Evolutionary conservation across 2,797 vertebrate species (phyloP).

Genomic region (Clarias laeviceps): DNA sequence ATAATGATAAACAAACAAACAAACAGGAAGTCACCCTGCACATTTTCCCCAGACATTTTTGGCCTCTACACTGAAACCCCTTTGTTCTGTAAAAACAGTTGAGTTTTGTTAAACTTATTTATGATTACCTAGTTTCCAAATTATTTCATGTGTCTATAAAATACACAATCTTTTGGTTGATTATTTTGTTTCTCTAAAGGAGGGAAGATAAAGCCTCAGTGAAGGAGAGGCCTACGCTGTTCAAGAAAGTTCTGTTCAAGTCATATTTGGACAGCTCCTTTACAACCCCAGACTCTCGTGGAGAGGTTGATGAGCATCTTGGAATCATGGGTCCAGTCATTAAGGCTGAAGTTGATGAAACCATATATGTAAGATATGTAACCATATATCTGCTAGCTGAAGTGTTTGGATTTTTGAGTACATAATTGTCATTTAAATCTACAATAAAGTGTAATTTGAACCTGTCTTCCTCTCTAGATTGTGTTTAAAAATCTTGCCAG

Average conservation of each 20-base stretch:
- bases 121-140: no score
- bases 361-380: constrained; percentile 71
- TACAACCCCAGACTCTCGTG: constrained; percentile 73
- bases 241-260: constrained; percentile 88
- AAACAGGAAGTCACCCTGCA: background rate
- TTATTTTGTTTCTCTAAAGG: constrained; percentile 57
- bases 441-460: background rate
- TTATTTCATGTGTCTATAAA: background rate
- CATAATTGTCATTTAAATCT: background rate
- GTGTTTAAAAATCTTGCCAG: constrained; percentile 89
- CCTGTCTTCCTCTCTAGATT: constrained; percentile 72
- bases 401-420: background rate
- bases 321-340: constrained; percentile 93
- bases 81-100: background rate
- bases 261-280: constrained; percentile 86
- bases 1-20: background rate
- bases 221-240: constrained; percentile 66
- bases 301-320: constrained; percentile 88
- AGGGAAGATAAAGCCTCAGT: constrained; percentile 66
- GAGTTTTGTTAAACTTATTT: no score
- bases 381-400: constrained; percentile 63
- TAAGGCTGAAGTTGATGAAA: constrained; percentile 89
- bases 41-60: background rate
- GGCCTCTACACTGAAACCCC: background rate
- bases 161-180: background rate